Conservation (phyloP, 2,888 invertebrate genomes). For the Alsophila aescularia region DNA sequence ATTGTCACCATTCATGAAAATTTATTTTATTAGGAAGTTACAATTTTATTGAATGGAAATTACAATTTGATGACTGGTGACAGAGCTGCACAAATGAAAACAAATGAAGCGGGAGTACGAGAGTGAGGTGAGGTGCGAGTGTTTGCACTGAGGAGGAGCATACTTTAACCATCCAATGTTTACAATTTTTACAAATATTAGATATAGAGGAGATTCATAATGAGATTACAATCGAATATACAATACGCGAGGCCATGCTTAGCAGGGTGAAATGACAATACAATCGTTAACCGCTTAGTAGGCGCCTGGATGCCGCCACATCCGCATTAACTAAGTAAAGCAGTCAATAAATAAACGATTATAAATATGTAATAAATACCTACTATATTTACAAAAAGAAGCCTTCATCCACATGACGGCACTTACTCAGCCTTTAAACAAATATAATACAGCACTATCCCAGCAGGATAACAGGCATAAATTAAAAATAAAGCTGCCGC, state of each 20-base stretch:
- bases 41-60: constrained; percentile 33
- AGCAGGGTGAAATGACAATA: constrained; percentile 79
- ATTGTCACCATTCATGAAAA: constrained; percentile 27
- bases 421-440: constrained; percentile 79
- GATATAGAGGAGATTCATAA: constrained; percentile 75
- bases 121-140: constrained; percentile 14
- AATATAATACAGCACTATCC: constrained; percentile 84
- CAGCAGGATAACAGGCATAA: constrained; percentile 80
- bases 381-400: constrained; percentile 84
- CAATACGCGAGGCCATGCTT: constrained; percentile 76
- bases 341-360: constrained; percentile 85
- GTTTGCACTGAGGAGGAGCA: constrained; percentile 49
- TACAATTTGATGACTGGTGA: constrained; percentile 25
- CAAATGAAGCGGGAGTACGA: constrained; percentile 10
- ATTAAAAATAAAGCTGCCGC: constrained; percentile 84
- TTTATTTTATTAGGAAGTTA: constrained; percentile 32
- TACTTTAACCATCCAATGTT: constrained; percentile 78
- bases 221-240: constrained; percentile 79
- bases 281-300: constrained; percentile 75
- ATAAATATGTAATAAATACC: constrained; percentile 86
- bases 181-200: constrained; percentile 71
- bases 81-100: constrained; percentile 9
- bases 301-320: constrained; percentile 65
- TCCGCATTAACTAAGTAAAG: constrained; percentile 81
- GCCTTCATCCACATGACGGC: constrained; percentile 73